Evolutionary conservation across 1,140 invertebrate genomes (phyloP).

Genomic region (Hylaeus volcanicus): DNA sequence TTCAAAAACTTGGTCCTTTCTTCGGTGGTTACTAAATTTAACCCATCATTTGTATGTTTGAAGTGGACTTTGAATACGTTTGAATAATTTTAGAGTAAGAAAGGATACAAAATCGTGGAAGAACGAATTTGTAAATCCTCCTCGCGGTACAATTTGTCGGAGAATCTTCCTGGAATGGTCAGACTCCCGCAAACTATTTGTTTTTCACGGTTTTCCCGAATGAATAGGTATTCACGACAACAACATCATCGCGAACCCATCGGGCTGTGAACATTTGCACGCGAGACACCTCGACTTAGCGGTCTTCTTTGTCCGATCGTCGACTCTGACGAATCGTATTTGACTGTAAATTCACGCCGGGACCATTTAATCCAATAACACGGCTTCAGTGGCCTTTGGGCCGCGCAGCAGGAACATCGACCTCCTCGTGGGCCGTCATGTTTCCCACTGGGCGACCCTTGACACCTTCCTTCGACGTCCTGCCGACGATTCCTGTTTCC

Average conservation of each 20-base stretch:
- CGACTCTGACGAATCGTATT: slow-evolving; percentile 18
- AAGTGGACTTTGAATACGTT: too few relatives aligned
- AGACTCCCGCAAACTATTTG: not conserved
- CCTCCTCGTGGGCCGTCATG: slow-evolving; percentile 57
- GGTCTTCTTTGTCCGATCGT: not conserved
- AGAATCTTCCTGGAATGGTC: not conserved
- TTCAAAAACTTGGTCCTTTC: too few relatives aligned
- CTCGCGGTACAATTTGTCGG: not conserved
- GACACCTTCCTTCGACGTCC: slow-evolving; percentile 34
- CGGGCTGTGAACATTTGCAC: not conserved
- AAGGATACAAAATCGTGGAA: too few relatives aligned
- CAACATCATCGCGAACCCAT: slow-evolving; percentile 1
- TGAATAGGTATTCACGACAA: not conserved
- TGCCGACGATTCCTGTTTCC: slow-evolving; percentile 21
- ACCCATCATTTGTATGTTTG: too few relatives aligned
- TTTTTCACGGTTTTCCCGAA: not conserved
- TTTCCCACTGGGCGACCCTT: slow-evolving; percentile 58
- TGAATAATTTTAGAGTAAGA: too few relatives aligned
- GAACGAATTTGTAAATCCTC: too few relatives aligned
- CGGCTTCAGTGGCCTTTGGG: slow-evolving; percentile 46
- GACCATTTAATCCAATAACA: slow-evolving; percentile 67
- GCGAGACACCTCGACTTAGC: not conserved
- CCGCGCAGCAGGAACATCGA: slow-evolving; percentile 59
- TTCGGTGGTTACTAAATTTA: too few relatives aligned
- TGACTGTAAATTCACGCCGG: slow-evolving; percentile 12